A percentile compares a stretch with the other conserved stretches of the same genome.
Evolutionary conservation across 2,113 vertebrate species (phyloP).

Genomic region (Neoarius graeffei): DNA sequence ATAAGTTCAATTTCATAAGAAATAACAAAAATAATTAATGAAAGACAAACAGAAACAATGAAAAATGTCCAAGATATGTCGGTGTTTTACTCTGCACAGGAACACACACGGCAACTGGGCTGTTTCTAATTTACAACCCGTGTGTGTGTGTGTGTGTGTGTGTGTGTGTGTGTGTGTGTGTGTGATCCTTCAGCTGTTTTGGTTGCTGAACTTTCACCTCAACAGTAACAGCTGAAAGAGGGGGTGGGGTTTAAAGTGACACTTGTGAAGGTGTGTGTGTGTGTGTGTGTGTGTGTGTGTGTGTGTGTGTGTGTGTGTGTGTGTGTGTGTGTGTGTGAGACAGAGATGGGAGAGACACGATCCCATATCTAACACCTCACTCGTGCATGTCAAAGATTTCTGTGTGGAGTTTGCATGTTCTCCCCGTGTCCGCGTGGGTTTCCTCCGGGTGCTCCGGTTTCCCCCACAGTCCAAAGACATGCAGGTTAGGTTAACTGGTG

Average conservation of each 20-base stretch:
- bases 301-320: too few species aligned
- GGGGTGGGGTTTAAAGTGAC: constrained; percentile 32
- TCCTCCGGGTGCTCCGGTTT: too few species aligned
- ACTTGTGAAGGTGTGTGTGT: neutral
- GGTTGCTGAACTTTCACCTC: constrained; percentile 65
- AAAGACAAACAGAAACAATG: neutral
- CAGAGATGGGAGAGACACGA: neutral
- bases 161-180: constrained; percentile 42
- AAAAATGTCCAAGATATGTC: neutral
- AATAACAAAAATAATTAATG: too few species aligned
- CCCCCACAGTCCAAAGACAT: too few species aligned
- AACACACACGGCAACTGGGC: neutral
- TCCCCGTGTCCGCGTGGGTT: too few species aligned
- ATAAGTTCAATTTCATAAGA: too few species aligned
- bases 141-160: too few species aligned
- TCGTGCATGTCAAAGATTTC: too few species aligned
- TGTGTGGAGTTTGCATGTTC: too few species aligned
- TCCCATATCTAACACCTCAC: too few species aligned
- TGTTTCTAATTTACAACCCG: neutral
- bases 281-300: constrained; percentile 11
- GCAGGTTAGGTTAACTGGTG: too few species aligned
- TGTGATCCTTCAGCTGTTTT: constrained; percentile 65
- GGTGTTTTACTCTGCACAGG: neutral
- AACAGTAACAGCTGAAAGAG: constrained; percentile 69
- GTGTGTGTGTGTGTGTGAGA: too few species aligned